These are phyloP conservation scores for Nycticebus coucang DNA, from an alignment of 2,113 vertebrate genomes.

Conservation along the genomic window DNA sequence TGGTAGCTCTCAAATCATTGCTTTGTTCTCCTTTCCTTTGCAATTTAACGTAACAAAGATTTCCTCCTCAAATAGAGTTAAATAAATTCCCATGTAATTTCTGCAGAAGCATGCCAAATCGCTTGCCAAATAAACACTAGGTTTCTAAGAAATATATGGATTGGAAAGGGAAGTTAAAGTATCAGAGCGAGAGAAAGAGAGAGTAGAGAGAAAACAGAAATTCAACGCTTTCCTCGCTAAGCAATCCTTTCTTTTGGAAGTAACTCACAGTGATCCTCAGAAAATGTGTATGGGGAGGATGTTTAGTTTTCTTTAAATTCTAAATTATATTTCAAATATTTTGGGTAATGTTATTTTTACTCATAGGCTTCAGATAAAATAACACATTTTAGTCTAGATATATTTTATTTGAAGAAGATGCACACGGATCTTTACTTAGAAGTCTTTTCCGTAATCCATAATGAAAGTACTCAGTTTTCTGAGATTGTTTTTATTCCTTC, in stretches of 20 bases:
- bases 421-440: constrained; percentile 42
- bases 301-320: constrained; percentile 39
- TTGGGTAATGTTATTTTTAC: constrained; percentile 37
- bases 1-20: background rate
- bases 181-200: background rate
- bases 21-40: background rate
- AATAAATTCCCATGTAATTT: background rate
- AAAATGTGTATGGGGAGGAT: background rate
- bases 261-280: background rate
- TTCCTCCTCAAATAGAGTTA: background rate
- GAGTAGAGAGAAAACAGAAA: background rate
- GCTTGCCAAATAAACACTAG: background rate
- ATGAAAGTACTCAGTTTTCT: constrained; percentile 47
- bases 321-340: constrained; percentile 23
- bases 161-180: background rate
- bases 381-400: background rate
- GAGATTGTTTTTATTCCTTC: constrained; percentile 59
- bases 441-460: constrained; percentile 59
- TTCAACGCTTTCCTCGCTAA: background rate
- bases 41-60: background rate
- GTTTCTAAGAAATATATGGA: background rate
- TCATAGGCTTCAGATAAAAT: constrained; percentile 39
- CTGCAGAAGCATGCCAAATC: background rate
- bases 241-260: background rate
- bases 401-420: constrained; percentile 48